Percentiles rank a stretch among this genome's conserved stretches.
phyloP scores from a whole-genome alignment of 2,113 vertebrate genomes.

The rabbit (Oryctolagus cuniculus) region mOryCun1.1 NC_091451.1:28829501-28830000 shows the following conservation, averaged over 20 bases:
- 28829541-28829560: neutral
- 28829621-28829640: neutral
- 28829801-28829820: neutral
- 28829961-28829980: neutral
- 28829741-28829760: neutral
- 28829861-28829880: conserved; percentile 27
- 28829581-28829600: neutral
- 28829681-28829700: neutral
- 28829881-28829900: neutral
- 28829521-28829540: neutral
- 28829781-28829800: neutral
- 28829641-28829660: neutral
- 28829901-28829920: neutral
- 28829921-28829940: neutral
- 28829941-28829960: neutral
- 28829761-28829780: neutral
- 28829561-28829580: neutral
- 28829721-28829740: neutral
- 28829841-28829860: neutral
- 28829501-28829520: conserved; percentile 28
- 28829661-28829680: neutral
- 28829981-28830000: neutral
- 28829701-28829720: neutral
- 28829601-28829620: neutral
- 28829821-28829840: neutral